A percentile compares a stretch with the other conserved stretches of the same genome.
Conservation (phyloP, 2,113 vertebrate genomes). For the Pelodiscus sinensis region DNA sequence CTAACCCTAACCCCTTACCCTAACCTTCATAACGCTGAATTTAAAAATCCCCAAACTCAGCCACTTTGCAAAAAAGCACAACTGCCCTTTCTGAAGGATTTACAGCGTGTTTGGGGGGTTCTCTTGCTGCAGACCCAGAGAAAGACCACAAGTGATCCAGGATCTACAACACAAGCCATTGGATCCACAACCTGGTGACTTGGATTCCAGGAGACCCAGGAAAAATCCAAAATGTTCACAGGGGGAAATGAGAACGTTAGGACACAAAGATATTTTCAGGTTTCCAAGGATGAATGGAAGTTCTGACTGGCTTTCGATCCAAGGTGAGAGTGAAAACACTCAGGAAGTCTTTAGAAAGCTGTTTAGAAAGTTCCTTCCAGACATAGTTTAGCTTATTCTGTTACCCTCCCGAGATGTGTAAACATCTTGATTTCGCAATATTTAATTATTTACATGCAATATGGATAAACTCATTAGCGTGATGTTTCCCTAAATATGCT, state of each 20-base stretch:
- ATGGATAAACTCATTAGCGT: slow-evolving; percentile 24
- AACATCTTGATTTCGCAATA: slow-evolving; percentile 43
- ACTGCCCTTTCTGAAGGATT: rapidly evolving
- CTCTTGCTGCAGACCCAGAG: rapidly evolving
- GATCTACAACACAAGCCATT: rapidly evolving
- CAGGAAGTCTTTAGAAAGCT: slow-evolving; percentile 6
- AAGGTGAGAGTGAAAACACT: background rate
- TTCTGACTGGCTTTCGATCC: background rate
- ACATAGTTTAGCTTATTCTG: background rate
- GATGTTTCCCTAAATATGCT: slow-evolving; percentile 17
- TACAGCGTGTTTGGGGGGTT: background rate
- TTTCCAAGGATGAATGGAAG: background rate
- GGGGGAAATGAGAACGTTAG: background rate
- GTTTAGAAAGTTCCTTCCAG: background rate
- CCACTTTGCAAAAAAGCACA: rapidly evolving
- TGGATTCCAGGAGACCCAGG: background rate
- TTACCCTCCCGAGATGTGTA: background rate
- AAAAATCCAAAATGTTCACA: background rate
- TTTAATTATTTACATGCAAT: slow-evolving; percentile 1
- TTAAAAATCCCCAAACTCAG: background rate
- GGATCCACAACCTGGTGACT: background rate
- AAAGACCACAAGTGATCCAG: background rate
- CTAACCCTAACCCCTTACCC: background rate
- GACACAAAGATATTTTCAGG: background rate
- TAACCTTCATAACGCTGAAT: no score